These are phyloP conservation scores for Amphimallon solstitiale DNA, from an alignment of 2,888 invertebrate genomes.

Conservation along the genomic window DNA sequence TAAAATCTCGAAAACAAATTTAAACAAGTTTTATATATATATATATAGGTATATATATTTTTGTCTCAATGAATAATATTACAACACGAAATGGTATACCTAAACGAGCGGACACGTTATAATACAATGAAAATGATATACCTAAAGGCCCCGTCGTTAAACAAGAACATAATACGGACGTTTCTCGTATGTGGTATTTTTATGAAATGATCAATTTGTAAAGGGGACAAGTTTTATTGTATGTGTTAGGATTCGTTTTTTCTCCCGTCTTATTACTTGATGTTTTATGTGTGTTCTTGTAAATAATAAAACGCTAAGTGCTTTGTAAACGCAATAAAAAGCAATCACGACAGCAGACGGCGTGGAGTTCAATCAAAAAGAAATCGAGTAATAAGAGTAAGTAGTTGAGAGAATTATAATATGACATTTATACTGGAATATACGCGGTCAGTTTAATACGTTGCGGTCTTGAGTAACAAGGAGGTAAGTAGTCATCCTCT, in stretches of 20 bases:
- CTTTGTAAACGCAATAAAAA: constrained; percentile 39
- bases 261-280: not conserved
- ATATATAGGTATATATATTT: too few species aligned
- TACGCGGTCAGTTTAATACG: too few species aligned
- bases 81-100: too few species aligned
- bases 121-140: constrained; percentile 29
- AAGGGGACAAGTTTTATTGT: constrained; percentile 37
- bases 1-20: not conserved
- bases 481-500: too few species aligned
- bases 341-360: not conserved
- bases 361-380: too few species aligned
- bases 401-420: too few species aligned
- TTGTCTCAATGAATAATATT: constrained; percentile 6
- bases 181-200: constrained; percentile 20
- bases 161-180: constrained; percentile 11
- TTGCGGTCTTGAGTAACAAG: too few species aligned
- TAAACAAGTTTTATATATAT: constrained; percentile 8
- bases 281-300: constrained; percentile 19
- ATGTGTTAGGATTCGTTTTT: too few species aligned
- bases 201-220: constrained; percentile 34
- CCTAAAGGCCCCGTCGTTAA: constrained; percentile 13
- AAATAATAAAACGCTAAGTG: constrained; percentile 21
- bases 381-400: too few species aligned
- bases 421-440: too few species aligned
- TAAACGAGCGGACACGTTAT: not conserved